Evolutionary conservation across 2,797 vertebrate species (phyloP).

Genomic region (Xenops minutus): DNA sequence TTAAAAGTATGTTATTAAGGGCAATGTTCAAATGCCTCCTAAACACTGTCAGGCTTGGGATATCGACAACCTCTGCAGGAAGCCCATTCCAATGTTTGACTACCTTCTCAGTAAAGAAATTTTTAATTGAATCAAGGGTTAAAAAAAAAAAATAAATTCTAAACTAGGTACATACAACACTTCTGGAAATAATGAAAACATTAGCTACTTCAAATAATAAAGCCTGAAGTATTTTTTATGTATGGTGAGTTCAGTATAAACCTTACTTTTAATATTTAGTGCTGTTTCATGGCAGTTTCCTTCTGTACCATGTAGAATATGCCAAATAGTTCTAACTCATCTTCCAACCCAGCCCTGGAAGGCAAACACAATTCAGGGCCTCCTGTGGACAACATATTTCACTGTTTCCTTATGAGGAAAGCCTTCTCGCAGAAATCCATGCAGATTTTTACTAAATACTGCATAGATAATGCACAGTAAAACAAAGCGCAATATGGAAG

Average conservation of each 20-base stretch:
- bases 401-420: neutral
- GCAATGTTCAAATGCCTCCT: neutral
- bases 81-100: neutral
- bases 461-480: neutral
- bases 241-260: neutral
- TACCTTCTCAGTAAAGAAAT: neutral
- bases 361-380: neutral
- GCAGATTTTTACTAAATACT: neutral
- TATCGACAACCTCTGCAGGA: fast-evolving
- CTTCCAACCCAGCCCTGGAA: neutral
- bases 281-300: neutral
- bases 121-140: neutral
- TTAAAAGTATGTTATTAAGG: neutral
- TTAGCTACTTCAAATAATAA: neutral
- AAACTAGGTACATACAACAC: neutral
- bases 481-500: neutral
- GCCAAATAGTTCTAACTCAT: neutral
- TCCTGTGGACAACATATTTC: neutral
- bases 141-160: neutral
- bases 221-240: neutral
- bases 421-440: neutral
- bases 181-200: neutral
- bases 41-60: neutral
- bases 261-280: neutral
- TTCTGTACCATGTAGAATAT: neutral